Base-by-base conservation (phyloP, 2,113 vertebrate species). In the Procavia capensis region DNA sequence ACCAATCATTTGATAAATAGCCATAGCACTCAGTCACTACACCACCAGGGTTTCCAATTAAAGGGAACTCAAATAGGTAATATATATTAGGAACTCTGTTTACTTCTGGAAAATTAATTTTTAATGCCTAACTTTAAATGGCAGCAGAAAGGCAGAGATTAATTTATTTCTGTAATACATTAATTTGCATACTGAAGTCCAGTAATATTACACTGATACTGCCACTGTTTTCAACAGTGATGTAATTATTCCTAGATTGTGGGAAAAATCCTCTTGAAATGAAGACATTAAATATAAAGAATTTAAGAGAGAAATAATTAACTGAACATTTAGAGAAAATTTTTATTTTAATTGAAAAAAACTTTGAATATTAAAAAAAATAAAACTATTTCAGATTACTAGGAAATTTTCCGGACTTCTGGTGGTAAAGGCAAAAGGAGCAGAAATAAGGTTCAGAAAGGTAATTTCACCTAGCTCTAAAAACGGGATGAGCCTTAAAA, bases 401-500 rank as follows among this genome's bases (percentile, higher is more conserved):
- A 14, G 85, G 72, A 95, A 90, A 93, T 82, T 29, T 63, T 86
- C n/a, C 85, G 2, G 6, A 1, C 20, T 92, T 95, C 24, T 90
- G 74, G 80, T 45, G 80, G 9, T 13, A 93, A 95, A 68, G 25
- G 43, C 39, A 87, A 96, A 96, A 84, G 11, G 61, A 72, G 36
- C 17, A 94, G 27, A 94, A 96, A 85, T 79, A 70, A 1, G 86
- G 7, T 72, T 24, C 27, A 88, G 20, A 82, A 68, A 95, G 45
- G 74, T 59, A 78, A 96, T 93, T 93, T 97, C 91, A 79, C 19
- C 5, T 54, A 66, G 59, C 41, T 82, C 70, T 66, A 63, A 89
- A 94, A 96, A 57, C 88, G 45, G 19, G 74, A 85, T 93, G 81
- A 74, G 14, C 27, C 36, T 75, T 94, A 90, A 90, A 90, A 90